phyloP scores from a whole-genome alignment of 2,113 vertebrate genomes.

The Ciconia boyciana region DNA sequence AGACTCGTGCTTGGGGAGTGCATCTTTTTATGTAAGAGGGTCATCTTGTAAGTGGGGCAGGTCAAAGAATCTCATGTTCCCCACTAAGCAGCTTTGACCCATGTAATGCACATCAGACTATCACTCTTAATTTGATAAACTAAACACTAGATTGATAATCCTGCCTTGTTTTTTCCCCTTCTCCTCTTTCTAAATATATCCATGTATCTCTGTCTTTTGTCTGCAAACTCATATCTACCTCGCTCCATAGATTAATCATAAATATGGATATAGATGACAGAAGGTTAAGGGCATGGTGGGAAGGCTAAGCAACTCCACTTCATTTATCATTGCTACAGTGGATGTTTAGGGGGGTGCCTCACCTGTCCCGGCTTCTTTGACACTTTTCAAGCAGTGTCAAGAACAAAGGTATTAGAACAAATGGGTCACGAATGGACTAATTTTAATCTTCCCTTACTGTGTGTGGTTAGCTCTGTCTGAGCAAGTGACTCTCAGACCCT shows the following conservation, averaged over 20 bases:
- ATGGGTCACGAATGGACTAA: neutral
- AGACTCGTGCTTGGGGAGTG: neutral
- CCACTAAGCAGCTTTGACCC: slow-evolving; percentile 37
- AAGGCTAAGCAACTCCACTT: neutral
- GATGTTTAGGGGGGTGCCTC: neutral
- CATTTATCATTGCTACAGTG: slow-evolving; percentile 22
- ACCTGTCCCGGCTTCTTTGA: neutral
- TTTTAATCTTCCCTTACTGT: neutral
- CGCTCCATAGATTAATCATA: slow-evolving; percentile 46
- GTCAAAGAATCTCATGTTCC: slow-evolving; percentile 14
- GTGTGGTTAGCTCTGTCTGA: neutral
- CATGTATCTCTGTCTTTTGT: neutral
- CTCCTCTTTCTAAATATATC: slow-evolving; percentile 58
- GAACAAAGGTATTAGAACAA: slow-evolving; percentile 29
- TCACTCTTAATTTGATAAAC: slow-evolving; percentile 50
- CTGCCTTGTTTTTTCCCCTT: neutral
- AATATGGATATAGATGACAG: slow-evolving; percentile 48
- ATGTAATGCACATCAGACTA: slow-evolving; percentile 12
- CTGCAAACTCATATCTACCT: neutral
- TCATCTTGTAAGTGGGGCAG: slow-evolving; percentile 4
- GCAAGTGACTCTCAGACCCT: neutral
- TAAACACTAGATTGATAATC: slow-evolving; percentile 42
- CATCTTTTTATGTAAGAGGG: slow-evolving; percentile 31
- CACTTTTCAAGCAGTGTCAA: neutral
- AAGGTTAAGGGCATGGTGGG: slow-evolving; percentile 30